Base-by-base conservation (phyloP, 2,888 invertebrate genomes). In the Drosophila eohydei region DNA sequence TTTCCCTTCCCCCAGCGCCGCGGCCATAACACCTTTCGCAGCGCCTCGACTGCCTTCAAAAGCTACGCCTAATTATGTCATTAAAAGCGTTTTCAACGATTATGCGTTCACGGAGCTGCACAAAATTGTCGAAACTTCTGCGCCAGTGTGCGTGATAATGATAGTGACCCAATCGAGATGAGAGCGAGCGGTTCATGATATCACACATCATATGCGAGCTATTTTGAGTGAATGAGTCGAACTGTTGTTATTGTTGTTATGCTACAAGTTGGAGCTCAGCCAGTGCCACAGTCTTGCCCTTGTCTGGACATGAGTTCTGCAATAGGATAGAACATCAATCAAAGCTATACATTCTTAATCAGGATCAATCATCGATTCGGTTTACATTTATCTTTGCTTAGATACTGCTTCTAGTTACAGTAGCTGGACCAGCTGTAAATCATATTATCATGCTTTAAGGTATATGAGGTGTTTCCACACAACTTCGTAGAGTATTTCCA, bases 51-150 rank as follows among this genome's bases (percentile, higher is more conserved):
- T 55, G 58, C 68, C 54, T 50, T 59, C 65, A 71, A 80, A 79
- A 80, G 59, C 56, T 51, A 67, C 69, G 86, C 80, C 83, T 88
- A 86, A 82, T 82, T 88, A 88, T 82, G 89, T 88, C 83, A 88
- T 82, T 82, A 82, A 86, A 75, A 59, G 76, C 61, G 30, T 74
- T 67, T 82, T 67, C 59, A 69, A 14, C 80, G 58, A 62, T 75
- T 75, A 75, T 75, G 80, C 60, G 50, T 79, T 73, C 79, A 74
- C 46, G 52, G 59, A 52, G 26, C 38, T 52, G 52, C 52, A 54
- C 54, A 71, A 58, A 16, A 48, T 40, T 48, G 58, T 58, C 38
- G 43, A 56, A 56, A 43, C 41, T 54, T 36, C 54, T 26, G 21
- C n/a, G 21, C 30, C 30, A 48, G n/a, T 30, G 14, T 55, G 4